phyloP scores from a whole-genome alignment of 2,113 vertebrate species.

The Pluvianellus socialis region DNA sequence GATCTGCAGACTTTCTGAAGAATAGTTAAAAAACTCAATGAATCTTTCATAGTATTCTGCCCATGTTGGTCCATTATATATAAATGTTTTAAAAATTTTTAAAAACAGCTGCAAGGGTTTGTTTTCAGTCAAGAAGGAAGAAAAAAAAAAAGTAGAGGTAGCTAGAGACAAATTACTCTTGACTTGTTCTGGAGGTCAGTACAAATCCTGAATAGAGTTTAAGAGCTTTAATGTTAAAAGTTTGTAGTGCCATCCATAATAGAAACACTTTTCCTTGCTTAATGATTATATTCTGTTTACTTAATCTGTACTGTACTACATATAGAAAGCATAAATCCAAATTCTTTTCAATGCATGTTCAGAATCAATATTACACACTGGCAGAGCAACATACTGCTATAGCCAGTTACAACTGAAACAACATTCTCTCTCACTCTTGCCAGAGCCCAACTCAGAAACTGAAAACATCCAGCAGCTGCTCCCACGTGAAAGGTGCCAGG shows the following conservation, averaged over 20 bases:
- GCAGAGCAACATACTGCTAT: not conserved
- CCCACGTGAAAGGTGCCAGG: not conserved
- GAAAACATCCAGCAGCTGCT: not conserved
- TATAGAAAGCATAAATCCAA: not conserved
- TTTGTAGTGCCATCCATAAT: not conserved
- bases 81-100: not conserved
- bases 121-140: not conserved
- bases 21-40: not conserved
- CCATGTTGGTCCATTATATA: not conserved
- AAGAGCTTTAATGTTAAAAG: not conserved
- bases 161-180: not conserved
- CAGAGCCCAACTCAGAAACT: not conserved
- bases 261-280: not conserved
- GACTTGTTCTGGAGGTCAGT: not conserved
- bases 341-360: not conserved
- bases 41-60: not conserved
- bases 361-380: not conserved
- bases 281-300: not conserved
- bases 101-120: not conserved
- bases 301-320: not conserved
- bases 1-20: not conserved
- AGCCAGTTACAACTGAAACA: not conserved
- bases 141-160: not conserved
- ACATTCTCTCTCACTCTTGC: not conserved
- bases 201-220: not conserved